Percentiles rank a stretch among this genome's conserved stretches.
phyloP scores from a whole-genome alignment of 2,113 vertebrate genomes.

The Diphyllodes magnificus region DNA sequence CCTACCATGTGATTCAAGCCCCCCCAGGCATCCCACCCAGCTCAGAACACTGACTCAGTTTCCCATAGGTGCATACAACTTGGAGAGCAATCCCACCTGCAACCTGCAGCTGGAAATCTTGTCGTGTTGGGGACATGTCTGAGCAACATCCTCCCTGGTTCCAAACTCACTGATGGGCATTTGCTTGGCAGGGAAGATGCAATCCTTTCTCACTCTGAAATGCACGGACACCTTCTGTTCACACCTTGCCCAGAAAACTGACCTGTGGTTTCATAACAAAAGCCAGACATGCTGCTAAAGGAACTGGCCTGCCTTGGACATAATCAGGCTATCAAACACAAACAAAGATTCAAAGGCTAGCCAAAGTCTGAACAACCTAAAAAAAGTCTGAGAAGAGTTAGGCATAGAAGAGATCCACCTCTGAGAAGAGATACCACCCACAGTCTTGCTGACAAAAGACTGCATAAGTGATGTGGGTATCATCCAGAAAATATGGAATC shows the following conservation, averaged over 20 bases:
- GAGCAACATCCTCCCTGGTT: accelerated
- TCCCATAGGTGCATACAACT: accelerated
- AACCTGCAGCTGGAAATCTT: not conserved
- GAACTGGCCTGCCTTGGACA: not conserved
- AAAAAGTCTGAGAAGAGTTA: not conserved
- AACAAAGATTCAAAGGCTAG: not conserved
- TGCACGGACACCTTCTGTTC: not conserved
- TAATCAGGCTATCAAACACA: too few relatives aligned
- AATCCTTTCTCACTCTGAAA: not conserved
- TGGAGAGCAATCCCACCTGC: accelerated
- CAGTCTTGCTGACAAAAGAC: not conserved
- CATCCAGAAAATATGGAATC: not conserved
- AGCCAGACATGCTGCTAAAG: accelerated
- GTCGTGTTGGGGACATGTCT: accelerated
- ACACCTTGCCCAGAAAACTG: not conserved
- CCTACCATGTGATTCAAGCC: accelerated
- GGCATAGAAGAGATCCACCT: not conserved
- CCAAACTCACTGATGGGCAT: accelerated
- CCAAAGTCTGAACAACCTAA: not conserved
- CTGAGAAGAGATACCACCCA: not conserved
- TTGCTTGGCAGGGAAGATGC: not conserved
- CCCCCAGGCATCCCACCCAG: not conserved
- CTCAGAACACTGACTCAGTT: not conserved
- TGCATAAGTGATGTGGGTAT: not conserved
- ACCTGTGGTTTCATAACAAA: not conserved